Conservation (phyloP, 2,113 vertebrate genomes). For the Bos javanicus region DNA sequence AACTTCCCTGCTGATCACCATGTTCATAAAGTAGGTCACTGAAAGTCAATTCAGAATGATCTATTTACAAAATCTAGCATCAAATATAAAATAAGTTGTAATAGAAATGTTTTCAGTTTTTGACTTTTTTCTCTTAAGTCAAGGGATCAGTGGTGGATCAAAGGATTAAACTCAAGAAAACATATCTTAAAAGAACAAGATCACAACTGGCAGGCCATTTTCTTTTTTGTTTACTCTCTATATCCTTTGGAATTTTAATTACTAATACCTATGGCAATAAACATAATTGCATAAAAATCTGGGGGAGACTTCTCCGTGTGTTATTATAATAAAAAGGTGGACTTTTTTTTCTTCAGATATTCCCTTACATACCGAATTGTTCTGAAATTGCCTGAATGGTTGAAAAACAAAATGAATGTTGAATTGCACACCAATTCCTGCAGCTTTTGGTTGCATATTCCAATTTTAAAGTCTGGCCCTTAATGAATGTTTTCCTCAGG, state of each 20-base stretch:
- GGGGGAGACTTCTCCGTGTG: neutral
- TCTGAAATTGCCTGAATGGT: neutral
- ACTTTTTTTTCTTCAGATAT: neutral
- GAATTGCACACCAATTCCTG: neutral
- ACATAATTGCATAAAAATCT: conserved; percentile 37
- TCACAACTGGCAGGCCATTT: conserved; percentile 33
- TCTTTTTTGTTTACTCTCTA: conserved; percentile 68
- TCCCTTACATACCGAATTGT: neutral
- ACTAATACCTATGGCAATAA: conserved; percentile 73
- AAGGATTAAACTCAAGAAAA: conserved; percentile 50
- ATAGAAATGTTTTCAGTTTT: conserved; percentile 49
- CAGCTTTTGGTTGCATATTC: neutral
- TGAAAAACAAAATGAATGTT: neutral
- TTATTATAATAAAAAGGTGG: neutral
- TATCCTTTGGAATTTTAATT: conserved; percentile 75
- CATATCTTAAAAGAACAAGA: neutral
- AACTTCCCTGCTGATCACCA: conserved; percentile 47
- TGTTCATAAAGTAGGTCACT: conserved; percentile 42
- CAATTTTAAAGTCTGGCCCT: neutral
- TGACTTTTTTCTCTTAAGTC: neutral
- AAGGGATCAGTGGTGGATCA: conserved; percentile 32
- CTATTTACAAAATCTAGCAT: conserved; percentile 12
- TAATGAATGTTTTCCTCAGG: neutral
- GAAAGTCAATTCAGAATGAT: conserved; percentile 34
- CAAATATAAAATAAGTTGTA: conserved; percentile 43